Evolutionary conservation across 1,140 invertebrate genomes (phyloP), one percentile per base, ranked within the genome.

Genomic region (Pseudomyrmex dendroicus): DNA sequence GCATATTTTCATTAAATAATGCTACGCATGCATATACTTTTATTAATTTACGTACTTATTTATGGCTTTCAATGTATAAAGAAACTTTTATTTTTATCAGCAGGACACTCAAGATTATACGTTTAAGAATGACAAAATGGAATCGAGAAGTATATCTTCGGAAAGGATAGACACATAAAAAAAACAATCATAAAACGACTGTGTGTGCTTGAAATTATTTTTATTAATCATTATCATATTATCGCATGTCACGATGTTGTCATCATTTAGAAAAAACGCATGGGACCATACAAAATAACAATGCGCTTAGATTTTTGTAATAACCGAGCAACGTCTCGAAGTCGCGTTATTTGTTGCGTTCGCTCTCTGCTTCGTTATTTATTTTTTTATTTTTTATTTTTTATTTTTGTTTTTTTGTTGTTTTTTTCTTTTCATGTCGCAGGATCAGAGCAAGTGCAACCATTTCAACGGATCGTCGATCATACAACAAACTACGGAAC

Each of bases 271-370:
- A 93, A 93, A 93, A 93, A 93, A 92, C 91, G 90, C 92, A 89
- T 92, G 90, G 90, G 89, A 92, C 84, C 90, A 93, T 94, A 93
- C 88, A 93, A 93, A 93, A 94, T 92, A 94, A 93, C 93, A 92
- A 93, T 92, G 91, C 91, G 90, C 90, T 90, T 91, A 93, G 80
- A 91, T 88, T 91, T 93, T 91, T 77, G 89, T 93, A 89, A 68
- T 88, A 92, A 92, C 89, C 92, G 90, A 93, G 89, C 88, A 92
- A 92, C 89, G 89, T 76, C 64, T 89, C 84, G 84, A 88, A 82
- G 72, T 89, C 87, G 84, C 76, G 70, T 68, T 64, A 54, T 66
- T 46, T 68, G 64, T 54, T 87, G 63, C 9, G 50, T 61, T 72
- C 74, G 76, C 70, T 64, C 57, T 73, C 68, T 80, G 73, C 82